Base-by-base conservation (phyloP, 2,888 invertebrate genomes). In the Caenorhabditis imperialis region DNA sequence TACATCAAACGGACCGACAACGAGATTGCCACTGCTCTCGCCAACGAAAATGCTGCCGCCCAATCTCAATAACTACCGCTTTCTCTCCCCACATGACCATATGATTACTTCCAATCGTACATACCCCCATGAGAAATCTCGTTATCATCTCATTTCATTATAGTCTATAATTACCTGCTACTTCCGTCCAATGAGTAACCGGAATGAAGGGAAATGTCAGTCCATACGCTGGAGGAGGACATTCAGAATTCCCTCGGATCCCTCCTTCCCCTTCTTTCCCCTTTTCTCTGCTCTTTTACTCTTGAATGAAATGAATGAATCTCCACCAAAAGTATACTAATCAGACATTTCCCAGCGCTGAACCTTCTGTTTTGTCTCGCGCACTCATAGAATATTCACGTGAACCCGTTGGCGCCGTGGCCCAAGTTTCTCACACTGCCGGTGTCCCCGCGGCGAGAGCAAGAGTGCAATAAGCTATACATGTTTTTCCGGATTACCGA, bases 311-410 rank as follows among this genome's bases (percentile, higher is more conserved):
- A n/a, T n/a, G n/a, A n/a, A n/a, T n/a, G n/a, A n/a, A n/a, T n/a
- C n/a, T n/a, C n/a, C n/a, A n/a, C n/a, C n/a, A n/a, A n/a, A n/a
- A n/a, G n/a, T n/a, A n/a, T n/a, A n/a, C n/a, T n/a, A n/a, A n/a
- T n/a, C n/a, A n/a, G n/a, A n/a, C n/a, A n/a, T n/a, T n/a, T n/a
- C n/a, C n/a, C n/a, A n/a, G n/a, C n/a, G n/a, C n/a, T n/a, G n/a
- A n/a, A n/a, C 40, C 42, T 47, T 27, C 20, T 37, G 33, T 65
- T 38, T 65, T 65, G 45, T 48, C 48, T 37, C 37, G 12, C 51
- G 30, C 27, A 25, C 48, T 47, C 63, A 65, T 65, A 33, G 54
- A 65, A 48, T 65, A 65, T 65, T 55, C 48, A 65, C 63, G 40
- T 63, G 54, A 63, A 63, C 54, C 55, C 48, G 27, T 16, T n/a